Evolutionary conservation across 2,797 vertebrate genomes (phyloP), one percentile per base, ranked within the genome.

Genomic region (Notolabrus celidotus): DNA sequence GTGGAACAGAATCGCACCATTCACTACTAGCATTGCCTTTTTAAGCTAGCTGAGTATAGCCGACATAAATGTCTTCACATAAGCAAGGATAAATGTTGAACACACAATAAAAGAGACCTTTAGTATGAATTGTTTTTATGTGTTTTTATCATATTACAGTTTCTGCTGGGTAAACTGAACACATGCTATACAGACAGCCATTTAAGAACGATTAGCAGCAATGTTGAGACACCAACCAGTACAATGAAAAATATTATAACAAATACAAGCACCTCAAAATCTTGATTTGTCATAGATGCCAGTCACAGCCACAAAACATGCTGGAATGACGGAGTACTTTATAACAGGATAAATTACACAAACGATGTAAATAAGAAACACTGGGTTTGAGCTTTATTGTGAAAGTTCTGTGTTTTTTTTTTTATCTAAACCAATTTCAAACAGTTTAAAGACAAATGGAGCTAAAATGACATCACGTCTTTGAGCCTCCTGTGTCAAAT

Each of bases 311-410:
- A 90, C 91, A 89, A 94, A 95, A 93, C 95, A 94, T 95, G 94
- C 95, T 88, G 92, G 90, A 78, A 86, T 92, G 93, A 93, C 90
- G 91, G 91, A 95, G 94, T 92, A 91, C 85, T 90, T 92, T 87
- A 82, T 84, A 90, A 90, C 92, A 94, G 89, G 92, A 91, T 82
- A 79, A 87, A 89, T 84, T 47, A 80, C 63, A 53, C 95, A 95
- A 94, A 94, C 95, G 93, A 95, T 95, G 91, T 89, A 95, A 90
- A 31, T 31, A 31, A 91, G 95, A 93, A 88, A 93, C 93, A 92
- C 64, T 50, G 71, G 80, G 90, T 9, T 91, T 92, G 86, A 93
- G 90, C 93, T 84, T 88, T 86, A 82, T 89, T 92, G 83, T 67
- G 20, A 25, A 34, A 14, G 17, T 36, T 64, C 53, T 22, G 41